Conservation (phyloP, 1,140 invertebrate species). For the Ostrea denselamellosa region DNA sequence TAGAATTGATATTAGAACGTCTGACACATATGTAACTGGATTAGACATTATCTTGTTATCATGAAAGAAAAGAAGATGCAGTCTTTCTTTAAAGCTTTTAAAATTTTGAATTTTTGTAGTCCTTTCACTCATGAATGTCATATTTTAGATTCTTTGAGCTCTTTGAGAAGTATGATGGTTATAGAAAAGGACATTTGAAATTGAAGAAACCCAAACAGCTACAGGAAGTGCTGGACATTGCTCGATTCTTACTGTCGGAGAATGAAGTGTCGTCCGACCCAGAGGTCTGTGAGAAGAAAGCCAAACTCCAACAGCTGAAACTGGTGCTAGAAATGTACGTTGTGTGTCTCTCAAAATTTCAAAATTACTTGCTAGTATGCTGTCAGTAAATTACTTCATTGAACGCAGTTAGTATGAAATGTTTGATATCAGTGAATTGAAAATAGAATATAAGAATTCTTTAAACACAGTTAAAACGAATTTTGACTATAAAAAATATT, state of each 20-base stretch:
- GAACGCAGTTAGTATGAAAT: background rate
- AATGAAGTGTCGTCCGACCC: conserved; percentile 89
- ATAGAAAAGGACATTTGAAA: conserved; percentile 97
- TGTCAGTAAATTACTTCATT: no score
- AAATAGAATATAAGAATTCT: background rate
- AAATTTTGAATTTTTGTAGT: no score
- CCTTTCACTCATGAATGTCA: background rate
- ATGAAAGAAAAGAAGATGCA: no score
- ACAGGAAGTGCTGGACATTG: conserved; percentile 98
- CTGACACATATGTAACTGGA: no score
- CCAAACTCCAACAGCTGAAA: conserved; percentile 98
- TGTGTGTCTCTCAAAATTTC: background rate
- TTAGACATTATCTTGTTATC: no score
- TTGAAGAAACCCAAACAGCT: conserved; percentile 96
- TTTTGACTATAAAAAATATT: no score
- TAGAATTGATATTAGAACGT: no score
- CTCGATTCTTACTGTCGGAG: conserved; percentile 92
- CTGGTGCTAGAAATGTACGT: conserved; percentile 98
- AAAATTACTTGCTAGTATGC: background rate
- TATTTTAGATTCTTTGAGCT: conserved; percentile 95
- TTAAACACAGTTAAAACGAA: no score
- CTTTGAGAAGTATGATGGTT: conserved; percentile 98
- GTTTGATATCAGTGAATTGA: background rate
- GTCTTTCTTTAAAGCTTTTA: no score
- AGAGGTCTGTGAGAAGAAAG: conserved; percentile 92